Percentiles rank a stretch among this genome's conserved stretches.
phyloP scores from a whole-genome alignment of 2,113 vertebrate species.

The Polypterus senegalus region DNA sequence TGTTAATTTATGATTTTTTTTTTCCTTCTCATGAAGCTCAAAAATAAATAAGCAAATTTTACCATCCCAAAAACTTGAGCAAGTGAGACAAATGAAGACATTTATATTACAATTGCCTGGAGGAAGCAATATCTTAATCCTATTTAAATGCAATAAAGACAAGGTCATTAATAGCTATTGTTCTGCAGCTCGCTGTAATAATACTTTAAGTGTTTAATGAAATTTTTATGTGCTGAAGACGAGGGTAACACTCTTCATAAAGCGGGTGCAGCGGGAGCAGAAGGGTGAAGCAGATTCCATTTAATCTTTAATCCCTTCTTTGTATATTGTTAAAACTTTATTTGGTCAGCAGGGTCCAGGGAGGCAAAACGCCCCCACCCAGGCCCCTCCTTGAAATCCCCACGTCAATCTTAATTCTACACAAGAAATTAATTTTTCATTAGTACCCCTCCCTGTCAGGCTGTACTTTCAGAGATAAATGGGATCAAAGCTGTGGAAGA shows the following conservation, averaged over 20 bases:
- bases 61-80: slow-evolving; percentile 7
- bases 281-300: slow-evolving; percentile 2
- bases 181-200: slow-evolving; percentile 20
- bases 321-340: slow-evolving; percentile 5
- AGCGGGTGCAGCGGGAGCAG: slow-evolving; percentile 3
- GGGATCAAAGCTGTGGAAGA: slow-evolving; percentile 9
- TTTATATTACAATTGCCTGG: slow-evolving; percentile 22
- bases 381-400: neutral
- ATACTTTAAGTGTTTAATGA: slow-evolving; percentile 29
- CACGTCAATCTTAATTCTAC: slow-evolving; percentile 19
- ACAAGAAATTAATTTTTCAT: slow-evolving; percentile 25
- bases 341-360: slow-evolving; percentile 17
- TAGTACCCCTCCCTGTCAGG: slow-evolving; percentile 20
- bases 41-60: slow-evolving; percentile 8
- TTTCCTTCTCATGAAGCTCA: slow-evolving; percentile 3
- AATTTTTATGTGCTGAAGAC: slow-evolving; percentile 23
- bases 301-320: neutral
- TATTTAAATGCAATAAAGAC: slow-evolving; percentile 23
- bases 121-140: slow-evolving; percentile 20
- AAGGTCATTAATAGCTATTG: slow-evolving; percentile 29
- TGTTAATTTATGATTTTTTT: too few relatives aligned
- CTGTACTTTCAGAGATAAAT: slow-evolving; percentile 23
- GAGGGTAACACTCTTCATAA: neutral
- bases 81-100: slow-evolving; percentile 22
- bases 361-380: slow-evolving; percentile 15